Base-by-base conservation (phyloP, 1,140 invertebrate species). In the Notospermus geniculatus region DNA sequence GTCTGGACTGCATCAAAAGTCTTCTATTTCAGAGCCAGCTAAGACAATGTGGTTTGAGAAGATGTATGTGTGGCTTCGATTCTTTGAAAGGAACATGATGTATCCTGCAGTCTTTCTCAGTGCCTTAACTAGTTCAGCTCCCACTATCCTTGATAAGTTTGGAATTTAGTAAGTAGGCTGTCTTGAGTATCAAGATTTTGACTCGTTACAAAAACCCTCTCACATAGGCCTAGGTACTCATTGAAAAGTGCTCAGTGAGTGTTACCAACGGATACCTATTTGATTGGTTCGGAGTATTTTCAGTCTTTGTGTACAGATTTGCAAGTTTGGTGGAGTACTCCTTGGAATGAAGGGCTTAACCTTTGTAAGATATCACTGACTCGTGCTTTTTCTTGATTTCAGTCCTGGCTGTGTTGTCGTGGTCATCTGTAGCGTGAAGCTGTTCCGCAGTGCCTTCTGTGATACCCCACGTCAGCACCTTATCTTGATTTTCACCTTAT, bases 381-480 rank as follows among this genome's bases (percentile, higher is more conserved):
- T 39, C 11, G 30, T 59, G n/a, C 27, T 58, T 59, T 63, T 39
- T 70, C 64, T 63, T 73, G 32, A 36, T 71, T 80, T 67, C 74
- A 84, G 83, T 71, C 72, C 88, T 61, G 94, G 91, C 22, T 87
- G 92, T 9, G 84, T 97, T 4, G 86, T 98, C 9, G 85, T 97
- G 23, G 90, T 93, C 32, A 80, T 97, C 1, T 93, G 91, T 74
- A 90, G 91, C 27, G 78, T 98, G 36, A 97, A 98, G 81, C 90
- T 91, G 73, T 83, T 98, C 22, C 85, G 96, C 46, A 89, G 89
- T 67, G 87, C 91, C 0, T 98, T 97, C 76, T 94, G 93, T 5
- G 91, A 98, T 79, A 89, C 95, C 4, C 90, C 92, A 36, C 89
- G 87, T 19, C 92, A 98, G 72, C 97, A 96, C 78, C 83, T 97